These are phyloP conservation scores for Ateles fusciceps DNA, from an alignment of 2,797 vertebrate species.

Conservation along the genomic window DNA sequence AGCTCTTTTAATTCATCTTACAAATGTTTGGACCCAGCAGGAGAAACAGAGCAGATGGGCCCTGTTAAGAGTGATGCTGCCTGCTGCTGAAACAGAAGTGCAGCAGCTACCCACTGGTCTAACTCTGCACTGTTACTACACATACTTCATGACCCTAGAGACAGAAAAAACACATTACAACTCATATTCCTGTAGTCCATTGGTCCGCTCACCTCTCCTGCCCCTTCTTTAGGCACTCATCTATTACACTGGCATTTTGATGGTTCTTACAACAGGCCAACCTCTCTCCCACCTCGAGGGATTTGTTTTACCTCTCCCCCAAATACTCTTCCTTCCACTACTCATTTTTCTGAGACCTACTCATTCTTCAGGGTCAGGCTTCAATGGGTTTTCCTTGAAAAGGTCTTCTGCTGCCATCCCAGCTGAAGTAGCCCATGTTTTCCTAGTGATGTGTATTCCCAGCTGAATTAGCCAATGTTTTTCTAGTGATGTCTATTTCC, in stretches of 20 bases:
- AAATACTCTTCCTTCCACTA: neutral
- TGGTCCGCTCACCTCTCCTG: neutral
- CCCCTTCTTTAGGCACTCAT: neutral
- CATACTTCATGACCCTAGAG: neutral
- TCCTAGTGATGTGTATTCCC: neutral
- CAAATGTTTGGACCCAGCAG: neutral
- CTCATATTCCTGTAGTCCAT: neutral
- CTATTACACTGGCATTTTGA: neutral
- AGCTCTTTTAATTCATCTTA: neutral
- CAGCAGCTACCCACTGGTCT: neutral
- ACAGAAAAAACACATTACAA: neutral
- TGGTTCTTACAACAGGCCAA: neutral
- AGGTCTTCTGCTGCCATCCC: neutral
- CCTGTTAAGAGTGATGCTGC: neutral
- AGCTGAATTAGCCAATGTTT: neutral
- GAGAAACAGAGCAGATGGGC: neutral
- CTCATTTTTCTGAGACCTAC: neutral
- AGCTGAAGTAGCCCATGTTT: neutral
- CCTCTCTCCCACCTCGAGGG: neutral
- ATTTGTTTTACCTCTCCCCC: neutral
- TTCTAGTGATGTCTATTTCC: neutral
- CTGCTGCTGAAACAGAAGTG: neutral
- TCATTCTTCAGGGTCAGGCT: neutral
- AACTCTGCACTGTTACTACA: neutral
- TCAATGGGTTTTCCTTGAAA: neutral